A percentile compares a stretch with the other conserved stretches of the same genome.
phyloP scores from a whole-genome alignment of 2,888 invertebrate genomes.

The Tigriopus californicus region DNA sequence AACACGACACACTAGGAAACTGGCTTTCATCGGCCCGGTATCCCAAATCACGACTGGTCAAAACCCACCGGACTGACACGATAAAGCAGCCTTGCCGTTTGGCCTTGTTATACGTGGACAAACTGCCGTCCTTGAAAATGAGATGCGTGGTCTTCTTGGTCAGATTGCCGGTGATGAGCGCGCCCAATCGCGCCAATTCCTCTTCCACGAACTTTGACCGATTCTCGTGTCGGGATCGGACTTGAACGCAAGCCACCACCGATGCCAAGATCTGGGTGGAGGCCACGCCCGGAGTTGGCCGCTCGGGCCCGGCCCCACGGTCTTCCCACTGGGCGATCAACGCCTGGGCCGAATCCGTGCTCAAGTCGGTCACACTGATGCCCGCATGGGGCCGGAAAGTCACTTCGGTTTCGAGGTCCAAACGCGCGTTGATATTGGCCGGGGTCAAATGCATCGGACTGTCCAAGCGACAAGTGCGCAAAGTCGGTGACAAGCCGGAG shows the following conservation, averaged over 20 bases:
- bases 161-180: background rate
- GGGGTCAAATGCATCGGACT: no score
- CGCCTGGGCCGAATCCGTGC: background rate
- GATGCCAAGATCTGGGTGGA: background rate
- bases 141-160: constrained; percentile 1
- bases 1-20: background rate
- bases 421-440: no score
- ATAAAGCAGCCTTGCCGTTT: background rate
- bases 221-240: background rate
- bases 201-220: background rate
- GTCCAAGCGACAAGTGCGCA: no score
- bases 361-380: background rate
- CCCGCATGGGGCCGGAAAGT: no score
- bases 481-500: no score
- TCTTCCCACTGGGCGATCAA: background rate
- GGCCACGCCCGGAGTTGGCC: background rate
- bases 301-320: background rate
- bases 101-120: constrained; percentile 4
- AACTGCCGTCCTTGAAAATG: constrained; percentile 7
- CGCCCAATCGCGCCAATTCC: background rate
- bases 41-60: background rate
- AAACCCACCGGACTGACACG: constrained; percentile 7
- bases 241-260: constrained; percentile 4
- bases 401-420: no score
- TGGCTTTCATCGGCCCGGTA: background rate